Evolutionary conservation across 1,140 invertebrate genomes (phyloP).

Genomic region (Cataglyphis hispanica): DNA sequence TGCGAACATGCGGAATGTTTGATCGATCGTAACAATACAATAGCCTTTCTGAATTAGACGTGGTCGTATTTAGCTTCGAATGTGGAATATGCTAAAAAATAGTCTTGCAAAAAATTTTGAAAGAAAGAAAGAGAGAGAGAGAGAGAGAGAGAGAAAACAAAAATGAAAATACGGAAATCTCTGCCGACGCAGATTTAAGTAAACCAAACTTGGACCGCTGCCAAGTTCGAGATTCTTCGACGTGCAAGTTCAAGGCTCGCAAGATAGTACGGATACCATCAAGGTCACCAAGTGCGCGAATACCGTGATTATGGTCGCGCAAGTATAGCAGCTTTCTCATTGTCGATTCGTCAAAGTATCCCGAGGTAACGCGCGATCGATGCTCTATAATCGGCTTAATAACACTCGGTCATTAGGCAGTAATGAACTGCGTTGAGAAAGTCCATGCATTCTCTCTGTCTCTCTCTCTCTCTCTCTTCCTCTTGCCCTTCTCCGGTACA

Average conservation of each 20-base stretch:
- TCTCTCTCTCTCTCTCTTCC: neutral
- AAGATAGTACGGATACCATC: conserved; percentile 75
- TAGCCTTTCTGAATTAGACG: too few relatives aligned
- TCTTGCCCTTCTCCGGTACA: too few relatives aligned
- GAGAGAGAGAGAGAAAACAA: too few relatives aligned
- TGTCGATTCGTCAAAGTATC: conserved; percentile 56
- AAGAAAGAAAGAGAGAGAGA: neutral
- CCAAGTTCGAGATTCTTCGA: conserved; percentile 75
- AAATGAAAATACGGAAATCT: neutral
- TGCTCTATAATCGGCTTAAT: conserved; percentile 44
- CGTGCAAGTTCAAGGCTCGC: conserved; percentile 82
- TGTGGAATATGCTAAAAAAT: neutral
- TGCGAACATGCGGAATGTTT: neutral
- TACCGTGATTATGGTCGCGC: conserved; percentile 74
- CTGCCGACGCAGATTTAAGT: neutral
- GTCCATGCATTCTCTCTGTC: neutral
- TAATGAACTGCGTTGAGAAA: conserved; percentile 9
- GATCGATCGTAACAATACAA: neutral
- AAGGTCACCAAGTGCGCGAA: conserved; percentile 81
- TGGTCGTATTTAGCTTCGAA: neutral
- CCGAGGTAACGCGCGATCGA: neutral
- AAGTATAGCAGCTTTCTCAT: conserved; percentile 70
- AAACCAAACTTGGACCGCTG: conserved; percentile 35
- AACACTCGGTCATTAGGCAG: neutral
- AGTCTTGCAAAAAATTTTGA: neutral